Base-by-base conservation (phyloP, 2,113 vertebrate genomes). In the Brachionichthys hirsutus region DNA sequence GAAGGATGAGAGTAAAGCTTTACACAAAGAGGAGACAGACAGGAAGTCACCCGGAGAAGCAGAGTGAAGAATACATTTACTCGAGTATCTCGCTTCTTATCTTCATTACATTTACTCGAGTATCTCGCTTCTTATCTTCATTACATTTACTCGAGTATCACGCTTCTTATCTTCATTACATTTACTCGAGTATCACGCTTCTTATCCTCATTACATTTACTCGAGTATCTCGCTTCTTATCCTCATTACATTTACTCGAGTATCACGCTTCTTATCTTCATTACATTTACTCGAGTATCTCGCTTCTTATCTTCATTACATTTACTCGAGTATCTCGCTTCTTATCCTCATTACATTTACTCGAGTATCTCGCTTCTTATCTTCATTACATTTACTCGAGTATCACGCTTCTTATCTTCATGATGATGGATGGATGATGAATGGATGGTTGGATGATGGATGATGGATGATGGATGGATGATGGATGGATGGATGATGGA, bases 1-100 rank as follows among this genome's bases (percentile, higher is more conserved):
- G 55, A 53, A 60, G 52, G 6, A 52, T 48, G 22, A 72, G 7
- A n/a, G 15, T 17, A n/a, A 13, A 62, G n/a, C 14, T 35, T 60
- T 49, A 38, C 13, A 15, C 20, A n/a, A n/a, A n/a, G 30, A 73
- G 3, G 19, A 43, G 10, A 40, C 15, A 13, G 48, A 46, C 24
- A 61, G 12, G 4, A 3, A n/a, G 34, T 11, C 14, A 40, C 15
- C 42, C 14, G 19, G n/a, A 16, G 30, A 16, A 1, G 12, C 14
- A 22, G 54, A 36, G 13, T 34, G 40, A 17, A 54, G 18, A 57
- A 22, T 16, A 17, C 11, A 50, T 10, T 51, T 57, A 19, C 50
- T 13, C 41, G 42, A 42, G 34, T 4, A 52, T 40, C 19, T 1
- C 11, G 9, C 36, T 17, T 41, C 5, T 30, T 35, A 13, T 57